These are phyloP conservation scores for Lophochroa leadbeateri DNA, from an alignment of 2,113 vertebrate genomes.

Conservation along the genomic window DNA sequence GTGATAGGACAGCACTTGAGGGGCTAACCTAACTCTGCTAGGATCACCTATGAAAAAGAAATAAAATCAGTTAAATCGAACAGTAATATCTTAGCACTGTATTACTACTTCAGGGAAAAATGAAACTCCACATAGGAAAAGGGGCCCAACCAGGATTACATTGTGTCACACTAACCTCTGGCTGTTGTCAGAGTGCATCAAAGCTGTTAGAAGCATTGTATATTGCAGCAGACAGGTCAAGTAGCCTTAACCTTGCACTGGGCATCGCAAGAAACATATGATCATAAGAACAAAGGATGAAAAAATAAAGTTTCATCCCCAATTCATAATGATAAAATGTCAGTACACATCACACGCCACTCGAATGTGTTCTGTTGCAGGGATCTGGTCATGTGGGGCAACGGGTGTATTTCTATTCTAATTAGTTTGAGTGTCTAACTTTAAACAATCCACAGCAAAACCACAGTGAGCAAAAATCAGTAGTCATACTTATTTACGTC, in stretches of 20 bases:
- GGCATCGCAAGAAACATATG: neutral
- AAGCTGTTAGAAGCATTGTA: neutral
- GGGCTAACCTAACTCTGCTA: neutral
- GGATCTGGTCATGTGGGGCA: neutral
- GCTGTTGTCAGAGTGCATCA: neutral
- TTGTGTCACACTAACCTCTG: neutral
- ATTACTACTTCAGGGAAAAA: neutral
- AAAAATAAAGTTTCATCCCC: neutral
- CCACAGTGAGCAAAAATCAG: neutral
- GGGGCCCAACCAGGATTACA: neutral
- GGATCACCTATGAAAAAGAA: neutral
- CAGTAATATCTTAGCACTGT: neutral
- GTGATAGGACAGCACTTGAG: neutral
- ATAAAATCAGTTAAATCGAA: neutral
- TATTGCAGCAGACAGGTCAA: neutral
- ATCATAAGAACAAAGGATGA: neutral
- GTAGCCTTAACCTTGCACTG: neutral
- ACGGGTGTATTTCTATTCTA: neutral
- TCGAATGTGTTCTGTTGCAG: neutral
- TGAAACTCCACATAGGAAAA: rapidly evolving
- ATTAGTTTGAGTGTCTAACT: neutral
- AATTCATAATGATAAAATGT: neutral
- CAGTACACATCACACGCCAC: neutral
- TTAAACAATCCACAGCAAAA: neutral
- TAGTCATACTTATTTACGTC: neutral